These are phyloP conservation scores for Amaurobius ferox DNA, from an alignment of 2,888 invertebrate species.

Conservation along the genomic window DNA sequence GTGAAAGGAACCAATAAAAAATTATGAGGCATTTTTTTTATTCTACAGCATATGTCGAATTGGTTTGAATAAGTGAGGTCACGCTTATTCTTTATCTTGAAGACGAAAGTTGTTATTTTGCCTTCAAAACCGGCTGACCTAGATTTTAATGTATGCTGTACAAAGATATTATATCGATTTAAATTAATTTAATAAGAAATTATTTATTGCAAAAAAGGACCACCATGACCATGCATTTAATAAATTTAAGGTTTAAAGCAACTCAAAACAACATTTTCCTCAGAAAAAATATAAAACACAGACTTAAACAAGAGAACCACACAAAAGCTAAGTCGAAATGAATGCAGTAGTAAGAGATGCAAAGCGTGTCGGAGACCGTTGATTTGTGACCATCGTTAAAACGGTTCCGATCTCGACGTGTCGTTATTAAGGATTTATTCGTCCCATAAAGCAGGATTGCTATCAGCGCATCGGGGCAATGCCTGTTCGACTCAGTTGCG, in stretches of 20 bases:
- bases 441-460: conserved; percentile 64
- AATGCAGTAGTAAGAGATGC: not conserved
- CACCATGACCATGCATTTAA: not conserved
- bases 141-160: too few species aligned
- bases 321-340: not conserved
- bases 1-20: too few species aligned
- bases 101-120: too few species aligned
- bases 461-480: conserved; percentile 6
- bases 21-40: too few species aligned
- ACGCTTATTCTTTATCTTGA: too few species aligned
- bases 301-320: not conserved
- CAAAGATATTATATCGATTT: too few species aligned
- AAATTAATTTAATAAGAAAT: too few species aligned
- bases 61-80: too few species aligned
- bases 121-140: too few species aligned
- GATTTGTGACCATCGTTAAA: conserved; percentile 66
- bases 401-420: conserved; percentile 29
- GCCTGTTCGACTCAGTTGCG: conserved; percentile 5
- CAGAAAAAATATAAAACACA: not conserved
- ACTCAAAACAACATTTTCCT: not conserved
- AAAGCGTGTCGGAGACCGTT: conserved; percentile 31
- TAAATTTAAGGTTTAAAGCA: not conserved
- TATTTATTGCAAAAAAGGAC: not conserved
- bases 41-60: too few species aligned
- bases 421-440: conserved; percentile 64